Conservation (phyloP, 2,888 invertebrate genomes). For the Leucophora obtusa region DNA sequence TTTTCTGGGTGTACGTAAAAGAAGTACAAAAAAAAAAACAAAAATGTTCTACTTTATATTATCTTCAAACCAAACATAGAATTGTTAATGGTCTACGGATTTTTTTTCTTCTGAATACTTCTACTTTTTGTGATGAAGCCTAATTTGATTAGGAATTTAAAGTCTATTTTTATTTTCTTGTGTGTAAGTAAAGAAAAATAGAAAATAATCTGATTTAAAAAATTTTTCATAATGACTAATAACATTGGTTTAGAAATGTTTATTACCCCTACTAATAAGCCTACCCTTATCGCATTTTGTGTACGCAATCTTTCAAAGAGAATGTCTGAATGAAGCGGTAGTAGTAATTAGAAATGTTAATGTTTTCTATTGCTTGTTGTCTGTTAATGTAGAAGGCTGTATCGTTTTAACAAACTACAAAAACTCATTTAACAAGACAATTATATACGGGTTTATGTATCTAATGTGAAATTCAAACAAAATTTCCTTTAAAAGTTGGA, state of each 20-base stretch:
- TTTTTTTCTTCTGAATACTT: background rate
- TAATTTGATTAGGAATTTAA: slow-evolving; percentile 57
- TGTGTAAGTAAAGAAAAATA: slow-evolving; percentile 10
- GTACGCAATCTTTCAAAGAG: background rate
- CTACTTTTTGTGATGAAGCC: slow-evolving; percentile 12
- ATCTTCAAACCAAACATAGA: background rate
- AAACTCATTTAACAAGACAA: background rate
- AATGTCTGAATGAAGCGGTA: background rate
- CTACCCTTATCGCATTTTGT: background rate
- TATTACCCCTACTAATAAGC: background rate
- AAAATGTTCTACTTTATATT: background rate
- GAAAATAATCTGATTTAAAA: slow-evolving; percentile 35
- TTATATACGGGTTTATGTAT: background rate
- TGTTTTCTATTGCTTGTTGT: background rate
- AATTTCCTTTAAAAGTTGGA: background rate
- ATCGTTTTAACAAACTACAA: background rate
- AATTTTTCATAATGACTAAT: slow-evolving; percentile 47
- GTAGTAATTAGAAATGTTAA: slow-evolving; percentile 4
- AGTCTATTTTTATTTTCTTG: slow-evolving; percentile 9
- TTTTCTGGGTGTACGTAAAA: too few relatives aligned
- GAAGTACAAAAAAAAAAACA: background rate
- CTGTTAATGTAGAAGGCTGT: slow-evolving; percentile 3
- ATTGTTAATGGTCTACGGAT: slow-evolving; percentile 24
- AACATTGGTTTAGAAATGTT: slow-evolving; percentile 5
- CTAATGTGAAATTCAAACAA: background rate